Evolutionary conservation across 2,888 invertebrate species (phyloP).

Genomic region (Ophion ventricosus): DNA sequence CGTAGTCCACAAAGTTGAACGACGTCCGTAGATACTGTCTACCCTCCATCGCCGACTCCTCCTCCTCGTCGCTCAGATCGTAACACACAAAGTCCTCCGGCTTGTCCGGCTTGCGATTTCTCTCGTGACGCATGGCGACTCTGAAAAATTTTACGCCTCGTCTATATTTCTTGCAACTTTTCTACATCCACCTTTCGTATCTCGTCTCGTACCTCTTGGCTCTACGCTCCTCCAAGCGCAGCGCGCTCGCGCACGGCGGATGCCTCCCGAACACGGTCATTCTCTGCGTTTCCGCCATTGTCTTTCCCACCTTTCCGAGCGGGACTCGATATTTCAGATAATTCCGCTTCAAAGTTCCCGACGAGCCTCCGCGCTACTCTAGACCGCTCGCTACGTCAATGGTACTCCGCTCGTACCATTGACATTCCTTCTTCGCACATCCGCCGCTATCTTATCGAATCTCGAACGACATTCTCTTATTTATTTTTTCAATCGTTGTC

Average conservation of each 20-base stretch:
- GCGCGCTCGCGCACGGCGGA: slow-evolving; percentile 90
- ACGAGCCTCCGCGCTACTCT: too few relatives aligned
- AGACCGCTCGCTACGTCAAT: too few relatives aligned
- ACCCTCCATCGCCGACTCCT: slow-evolving; percentile 90
- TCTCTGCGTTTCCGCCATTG: slow-evolving; percentile 90
- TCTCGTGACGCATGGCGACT: slow-evolving; percentile 85
- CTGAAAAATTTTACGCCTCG: slow-evolving; percentile 66
- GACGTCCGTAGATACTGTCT: slow-evolving; percentile 91
- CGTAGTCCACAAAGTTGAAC: slow-evolving; percentile 94
- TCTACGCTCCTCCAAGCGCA: slow-evolving; percentile 90
- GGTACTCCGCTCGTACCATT: not conserved
- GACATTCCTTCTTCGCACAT: not conserved
- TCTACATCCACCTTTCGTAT: not conserved
- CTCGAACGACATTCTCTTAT: not conserved
- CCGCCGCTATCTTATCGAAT: not conserved
- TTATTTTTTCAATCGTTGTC: not conserved
- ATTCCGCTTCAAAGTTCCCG: not conserved
- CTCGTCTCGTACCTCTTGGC: slow-evolving; percentile 85
- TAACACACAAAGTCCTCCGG: slow-evolving; percentile 96
- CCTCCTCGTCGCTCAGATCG: slow-evolving; percentile 94
- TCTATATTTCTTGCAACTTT: not conserved
- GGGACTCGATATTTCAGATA: not conserved
- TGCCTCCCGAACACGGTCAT: slow-evolving; percentile 89
- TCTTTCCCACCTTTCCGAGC: slow-evolving; percentile 8
- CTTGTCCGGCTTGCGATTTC: slow-evolving; percentile 92